phyloP scores from a whole-genome alignment of 2,888 invertebrate species.

The Leistus spinibarbis region DNA sequence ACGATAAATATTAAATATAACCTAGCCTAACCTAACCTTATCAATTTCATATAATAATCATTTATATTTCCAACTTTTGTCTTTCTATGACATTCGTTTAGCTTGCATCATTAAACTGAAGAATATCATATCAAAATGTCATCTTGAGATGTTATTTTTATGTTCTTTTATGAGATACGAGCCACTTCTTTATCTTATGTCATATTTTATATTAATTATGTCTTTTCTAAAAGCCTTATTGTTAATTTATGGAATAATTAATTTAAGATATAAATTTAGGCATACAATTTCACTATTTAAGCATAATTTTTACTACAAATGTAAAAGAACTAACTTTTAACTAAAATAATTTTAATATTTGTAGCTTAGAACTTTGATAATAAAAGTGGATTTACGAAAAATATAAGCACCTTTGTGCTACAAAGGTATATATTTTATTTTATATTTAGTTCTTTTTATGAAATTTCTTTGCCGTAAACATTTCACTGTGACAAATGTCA shows the following conservation, averaged over 20 bases:
- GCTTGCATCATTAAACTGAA: neutral
- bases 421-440: too few species aligned
- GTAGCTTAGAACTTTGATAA: too few species aligned
- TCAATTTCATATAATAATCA: neutral
- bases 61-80: neutral
- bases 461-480: too few species aligned
- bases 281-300: too few species aligned
- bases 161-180: neutral
- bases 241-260: neutral
- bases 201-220: neutral
- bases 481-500: too few species aligned
- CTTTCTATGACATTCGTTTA: neutral
- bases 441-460: too few species aligned
- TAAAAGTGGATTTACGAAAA: too few species aligned
- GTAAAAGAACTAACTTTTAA: too few species aligned
- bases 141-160: neutral
- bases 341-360: too few species aligned
- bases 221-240: neutral
- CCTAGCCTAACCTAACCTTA: too few species aligned
- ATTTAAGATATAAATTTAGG: neutral
- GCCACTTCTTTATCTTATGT: neutral
- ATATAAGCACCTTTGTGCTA: too few species aligned
- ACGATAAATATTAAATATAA: neutral
- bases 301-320: too few species aligned
- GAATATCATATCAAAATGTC: neutral